Base-by-base conservation (phyloP, 2,888 invertebrate genomes). In the Automeris io region DNA sequence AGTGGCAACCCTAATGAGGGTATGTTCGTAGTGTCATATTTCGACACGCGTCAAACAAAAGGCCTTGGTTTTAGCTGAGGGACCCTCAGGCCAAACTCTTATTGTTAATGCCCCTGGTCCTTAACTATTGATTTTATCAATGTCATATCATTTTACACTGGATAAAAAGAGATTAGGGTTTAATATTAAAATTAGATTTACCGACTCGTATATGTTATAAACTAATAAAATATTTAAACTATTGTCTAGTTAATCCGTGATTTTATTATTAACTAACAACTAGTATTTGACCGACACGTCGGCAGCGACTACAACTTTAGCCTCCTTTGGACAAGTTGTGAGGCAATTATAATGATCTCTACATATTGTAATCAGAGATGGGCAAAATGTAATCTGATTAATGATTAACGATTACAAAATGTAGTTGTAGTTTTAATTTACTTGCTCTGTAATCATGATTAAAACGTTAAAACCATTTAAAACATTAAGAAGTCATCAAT, bases 91-190 rank as follows among this genome's bases (percentile, higher is more conserved):
- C 57, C 44, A 46, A 29, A 29, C 40, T 47, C 54, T 57, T 64
- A 72, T 70, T 73, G 72, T 73, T 61, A 29, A 46, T 61, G 61
- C 65, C 71, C 75, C 70, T 56, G 49, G n/a, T 46, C 59, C 64
- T 65, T 61, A 70, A 70, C 62, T 61, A 72, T 73, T 61, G 73
- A 73, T 80, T 64, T 69, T 76, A 75, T 79, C 74, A 63, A 61
- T 56, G 59, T 57, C 61, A 57, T 71, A 74, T 77, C 76, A 57
- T 57, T 68, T 74, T 71, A 70, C 76, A 54, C 53, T 50, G 62
- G 54, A 59, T 58, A 67, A 65, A 55, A 49, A 49, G 42, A 37
- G 37, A 37, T 37, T 37, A 37, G 37, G 31, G 32, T 16, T 29
- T 29, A 29, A 29, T 37, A 37, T 37, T 23, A 23, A 37, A 37